Conservation (phyloP, 2,113 vertebrate species). For the Ammodytes dubius region DNA sequence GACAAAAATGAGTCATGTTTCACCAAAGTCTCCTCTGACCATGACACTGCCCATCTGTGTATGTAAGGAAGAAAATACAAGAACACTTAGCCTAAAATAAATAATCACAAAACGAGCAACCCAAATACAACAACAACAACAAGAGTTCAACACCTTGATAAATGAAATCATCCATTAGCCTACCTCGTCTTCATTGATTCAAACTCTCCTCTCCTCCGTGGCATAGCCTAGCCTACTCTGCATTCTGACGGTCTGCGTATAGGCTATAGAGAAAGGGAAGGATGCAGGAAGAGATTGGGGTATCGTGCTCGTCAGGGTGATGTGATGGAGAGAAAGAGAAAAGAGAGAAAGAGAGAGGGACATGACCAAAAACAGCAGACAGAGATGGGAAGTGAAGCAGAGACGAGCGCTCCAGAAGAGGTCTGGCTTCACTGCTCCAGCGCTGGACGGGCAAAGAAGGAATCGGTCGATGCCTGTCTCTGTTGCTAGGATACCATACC, state of each 20-base stretch:
- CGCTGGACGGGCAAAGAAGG: constrained; percentile 37
- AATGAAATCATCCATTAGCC: neutral
- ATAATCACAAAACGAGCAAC: too few relatives aligned
- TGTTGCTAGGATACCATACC: constrained; percentile 86
- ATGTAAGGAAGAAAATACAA: constrained; percentile 2
- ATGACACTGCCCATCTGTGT: neutral
- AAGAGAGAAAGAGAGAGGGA: neutral
- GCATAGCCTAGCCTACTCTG: constrained; percentile 7
- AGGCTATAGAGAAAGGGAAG: constrained; percentile 9
- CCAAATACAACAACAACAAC: neutral
- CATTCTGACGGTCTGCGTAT: constrained; percentile 29
- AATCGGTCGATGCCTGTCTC: constrained; percentile 61
- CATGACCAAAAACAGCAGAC: neutral
- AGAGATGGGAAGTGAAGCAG: constrained; percentile 26
- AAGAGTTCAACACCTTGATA: neutral
- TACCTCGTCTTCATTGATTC: constrained; percentile 18
- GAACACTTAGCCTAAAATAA: neutral
- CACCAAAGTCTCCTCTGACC: neutral
- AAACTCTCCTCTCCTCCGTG: constrained; percentile 11
- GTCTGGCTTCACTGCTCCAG: constrained; percentile 41
- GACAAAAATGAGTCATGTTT: neutral
- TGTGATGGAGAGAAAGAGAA: constrained; percentile 10
- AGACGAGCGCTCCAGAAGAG: constrained; percentile 13
- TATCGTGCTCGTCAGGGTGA: neutral
- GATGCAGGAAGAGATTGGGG: neutral